Evolutionary conservation across 1,140 invertebrate species (phyloP).

Genomic region (Cotesia chilonis): DNA sequence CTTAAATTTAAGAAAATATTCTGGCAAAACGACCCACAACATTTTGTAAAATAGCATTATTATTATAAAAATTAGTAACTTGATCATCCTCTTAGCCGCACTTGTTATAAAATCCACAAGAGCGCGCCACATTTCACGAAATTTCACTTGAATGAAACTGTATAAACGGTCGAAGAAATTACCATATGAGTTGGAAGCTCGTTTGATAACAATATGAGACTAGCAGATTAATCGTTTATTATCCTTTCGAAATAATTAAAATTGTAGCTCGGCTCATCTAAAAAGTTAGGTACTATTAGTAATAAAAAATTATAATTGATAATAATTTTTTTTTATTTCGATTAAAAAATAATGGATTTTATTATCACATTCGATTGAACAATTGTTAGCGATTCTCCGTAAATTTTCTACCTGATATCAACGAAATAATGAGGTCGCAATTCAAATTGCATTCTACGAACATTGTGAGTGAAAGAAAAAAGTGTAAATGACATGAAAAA

Average conservation of each 20-base stretch:
- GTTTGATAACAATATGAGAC: neutral
- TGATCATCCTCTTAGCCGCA: neutral
- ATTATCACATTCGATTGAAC: neutral
- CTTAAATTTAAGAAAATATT: too few species aligned
- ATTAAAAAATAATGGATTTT: neutral
- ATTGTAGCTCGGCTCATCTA: neutral
- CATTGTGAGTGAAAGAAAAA: neutral
- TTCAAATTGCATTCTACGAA: neutral
- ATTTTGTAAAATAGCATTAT: too few species aligned
- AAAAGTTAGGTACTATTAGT: too few species aligned
- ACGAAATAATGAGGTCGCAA: neutral
- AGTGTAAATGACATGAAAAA: neutral
- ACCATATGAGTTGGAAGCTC: neutral
- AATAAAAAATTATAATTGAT: too few species aligned
- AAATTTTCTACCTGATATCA: neutral
- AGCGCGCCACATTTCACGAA: constrained; percentile 17
- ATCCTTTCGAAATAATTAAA: neutral
- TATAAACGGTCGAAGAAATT: neutral
- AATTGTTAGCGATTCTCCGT: neutral
- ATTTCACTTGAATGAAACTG: neutral
- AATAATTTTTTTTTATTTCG: neutral
- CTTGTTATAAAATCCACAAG: constrained; percentile 4
- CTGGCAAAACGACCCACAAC: too few species aligned
- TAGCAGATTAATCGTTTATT: neutral
- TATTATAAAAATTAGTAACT: neutral